Evolutionary conservation across 2,797 vertebrate species (phyloP).

Genomic region (Takifugu ocellatus): DNA sequence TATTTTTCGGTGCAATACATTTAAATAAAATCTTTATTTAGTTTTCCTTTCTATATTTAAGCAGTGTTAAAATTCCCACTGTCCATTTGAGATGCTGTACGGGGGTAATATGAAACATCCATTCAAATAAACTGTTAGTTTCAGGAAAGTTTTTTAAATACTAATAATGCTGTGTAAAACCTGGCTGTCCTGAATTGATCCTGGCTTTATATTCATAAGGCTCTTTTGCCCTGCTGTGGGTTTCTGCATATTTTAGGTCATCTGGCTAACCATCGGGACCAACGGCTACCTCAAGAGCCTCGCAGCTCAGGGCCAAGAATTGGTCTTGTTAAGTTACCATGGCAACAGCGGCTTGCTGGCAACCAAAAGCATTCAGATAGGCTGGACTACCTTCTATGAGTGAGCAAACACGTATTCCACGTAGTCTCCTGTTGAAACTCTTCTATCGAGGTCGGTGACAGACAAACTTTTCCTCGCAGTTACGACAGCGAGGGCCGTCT

Average conservation of each 20-base stretch:
- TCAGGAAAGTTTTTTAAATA: too few species aligned
- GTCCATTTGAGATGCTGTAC: too few species aligned
- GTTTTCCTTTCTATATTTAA: too few species aligned
- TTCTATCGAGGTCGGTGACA: neutral
- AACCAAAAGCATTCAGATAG: constrained; percentile 97
- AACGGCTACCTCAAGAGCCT: constrained; percentile 95
- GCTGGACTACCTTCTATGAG: constrained; percentile 99
- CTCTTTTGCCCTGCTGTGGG: neutral
- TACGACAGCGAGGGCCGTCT: constrained; percentile 96
- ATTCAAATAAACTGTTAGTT: too few species aligned
- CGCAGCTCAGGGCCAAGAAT: constrained; percentile 91
- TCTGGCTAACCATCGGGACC: constrained; percentile 96
- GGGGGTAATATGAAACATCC: too few species aligned
- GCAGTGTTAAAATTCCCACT: too few species aligned
- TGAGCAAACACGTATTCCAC: constrained; percentile 72
- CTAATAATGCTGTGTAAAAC: constrained; percentile 1
- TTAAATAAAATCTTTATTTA: too few species aligned
- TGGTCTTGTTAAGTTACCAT: constrained; percentile 95
- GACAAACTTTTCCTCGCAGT: constrained; percentile 59
- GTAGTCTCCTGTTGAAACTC: neutral
- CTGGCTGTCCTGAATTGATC: neutral
- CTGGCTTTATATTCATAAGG: neutral
- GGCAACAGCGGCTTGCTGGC: constrained; percentile 94
- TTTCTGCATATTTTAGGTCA: constrained; percentile 72
- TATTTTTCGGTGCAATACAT: too few species aligned